phyloP scores from a whole-genome alignment of 2,888 invertebrate genomes.

The Ormyrus labotus region DNA sequence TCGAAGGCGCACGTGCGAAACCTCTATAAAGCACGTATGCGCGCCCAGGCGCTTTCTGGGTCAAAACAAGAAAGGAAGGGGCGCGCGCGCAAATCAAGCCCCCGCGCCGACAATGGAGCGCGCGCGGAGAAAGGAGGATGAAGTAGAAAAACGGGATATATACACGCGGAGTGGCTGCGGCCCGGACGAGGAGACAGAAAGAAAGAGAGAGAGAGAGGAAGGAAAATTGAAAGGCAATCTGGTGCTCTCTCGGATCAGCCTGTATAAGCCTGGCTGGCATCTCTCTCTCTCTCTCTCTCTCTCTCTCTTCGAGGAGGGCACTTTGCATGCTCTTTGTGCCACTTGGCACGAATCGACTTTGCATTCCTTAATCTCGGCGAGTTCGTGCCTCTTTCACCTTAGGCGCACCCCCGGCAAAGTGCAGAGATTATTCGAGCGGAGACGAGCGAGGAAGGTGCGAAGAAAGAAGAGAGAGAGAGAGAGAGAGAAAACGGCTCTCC shows the following conservation, averaged over 20 bases:
- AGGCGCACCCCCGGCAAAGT: no score
- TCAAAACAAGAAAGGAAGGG: slow-evolving; percentile 28
- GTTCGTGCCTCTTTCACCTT: neutral
- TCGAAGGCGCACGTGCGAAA: neutral
- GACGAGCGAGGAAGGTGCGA: neutral
- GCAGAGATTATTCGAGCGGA: slow-evolving; percentile 18
- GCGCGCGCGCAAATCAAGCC: neutral
- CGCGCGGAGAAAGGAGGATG: neutral
- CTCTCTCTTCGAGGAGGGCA: neutral
- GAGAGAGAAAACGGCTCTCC: neutral
- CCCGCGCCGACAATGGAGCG: neutral
- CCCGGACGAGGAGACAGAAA: neutral
- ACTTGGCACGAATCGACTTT: slow-evolving; percentile 49
- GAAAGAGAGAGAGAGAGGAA: neutral
- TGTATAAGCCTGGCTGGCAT: neutral
- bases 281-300: no score
- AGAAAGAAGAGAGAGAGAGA: neutral
- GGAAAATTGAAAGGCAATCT: slow-evolving; percentile 48
- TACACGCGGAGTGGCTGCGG: neutral
- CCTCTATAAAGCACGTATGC: no score
- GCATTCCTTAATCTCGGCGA: slow-evolving; percentile 37
- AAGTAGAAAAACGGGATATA: neutral
- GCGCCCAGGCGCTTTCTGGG: slow-evolving; percentile 21
- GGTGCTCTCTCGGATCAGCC: slow-evolving; percentile 3
- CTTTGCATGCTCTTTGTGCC: slow-evolving; percentile 46